Conservation (phyloP, 2,888 invertebrate genomes). For the Eupeodes luniger region DNA sequence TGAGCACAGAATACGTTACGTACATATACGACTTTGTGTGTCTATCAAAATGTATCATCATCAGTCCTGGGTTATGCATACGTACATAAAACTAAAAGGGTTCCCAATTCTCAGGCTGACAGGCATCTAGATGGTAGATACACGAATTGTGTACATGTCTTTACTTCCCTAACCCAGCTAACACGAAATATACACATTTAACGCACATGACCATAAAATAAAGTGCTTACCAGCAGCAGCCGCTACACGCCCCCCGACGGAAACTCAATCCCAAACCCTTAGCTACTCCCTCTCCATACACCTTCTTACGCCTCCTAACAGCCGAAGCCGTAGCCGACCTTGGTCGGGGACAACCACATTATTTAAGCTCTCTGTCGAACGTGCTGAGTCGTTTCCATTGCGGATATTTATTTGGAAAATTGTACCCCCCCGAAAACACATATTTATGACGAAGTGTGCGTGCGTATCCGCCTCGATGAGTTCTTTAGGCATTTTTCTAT, state of each 20-base stretch:
- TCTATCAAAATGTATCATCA: conserved; percentile 66
- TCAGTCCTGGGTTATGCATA: conserved; percentile 28
- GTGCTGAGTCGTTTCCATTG: conserved; percentile 74
- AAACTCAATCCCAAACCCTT: background rate
- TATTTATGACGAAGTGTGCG: conserved; percentile 66
- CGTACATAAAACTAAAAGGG: conserved; percentile 62
- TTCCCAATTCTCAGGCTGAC: conserved; percentile 34
- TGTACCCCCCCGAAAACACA: conserved; percentile 59
- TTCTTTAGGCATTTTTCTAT: conserved; percentile 57
- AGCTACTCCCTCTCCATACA: background rate
- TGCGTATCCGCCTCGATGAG: conserved; percentile 51
- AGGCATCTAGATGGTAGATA: background rate
- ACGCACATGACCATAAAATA: conserved; percentile 72
- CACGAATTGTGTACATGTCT: conserved; percentile 28
- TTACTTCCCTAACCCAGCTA: conserved; percentile 42
- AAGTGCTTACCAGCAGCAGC: conserved; percentile 63
- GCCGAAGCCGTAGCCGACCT: background rate
- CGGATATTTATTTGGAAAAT: conserved; percentile 74
- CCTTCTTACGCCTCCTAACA: background rate
- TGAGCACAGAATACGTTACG: background rate
- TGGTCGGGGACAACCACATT: conserved; percentile 49
- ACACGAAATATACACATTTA: conserved; percentile 65
- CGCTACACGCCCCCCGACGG: conserved; percentile 1
- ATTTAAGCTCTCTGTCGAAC: conserved; percentile 74
- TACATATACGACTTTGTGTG: conserved; percentile 20